Percentiles rank a stretch among this genome's conserved stretches.
These are phyloP conservation scores for Amphipoea oculea DNA, from an alignment of 2,888 invertebrate species.

Conservation along the genomic window DNA sequence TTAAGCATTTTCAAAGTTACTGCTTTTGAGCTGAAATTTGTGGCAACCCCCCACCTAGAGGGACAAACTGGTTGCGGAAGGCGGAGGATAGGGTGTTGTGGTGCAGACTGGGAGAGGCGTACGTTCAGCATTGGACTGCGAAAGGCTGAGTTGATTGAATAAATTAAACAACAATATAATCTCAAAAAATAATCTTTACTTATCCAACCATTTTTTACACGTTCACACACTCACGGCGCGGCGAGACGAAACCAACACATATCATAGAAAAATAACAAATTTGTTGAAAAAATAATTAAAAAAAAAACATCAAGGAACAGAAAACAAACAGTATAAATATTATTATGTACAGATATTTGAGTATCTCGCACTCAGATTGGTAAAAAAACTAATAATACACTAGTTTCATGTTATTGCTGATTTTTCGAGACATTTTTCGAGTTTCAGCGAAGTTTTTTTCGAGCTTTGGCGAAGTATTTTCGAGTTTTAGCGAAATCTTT, in stretches of 20 bases:
- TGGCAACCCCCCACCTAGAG: no score
- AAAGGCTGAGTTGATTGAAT: neutral
- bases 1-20: no score
- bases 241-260: slow-evolving; percentile 62
- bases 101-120: no score
- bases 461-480: neutral
- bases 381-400: slow-evolving; percentile 60
- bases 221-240: slow-evolving; percentile 55
- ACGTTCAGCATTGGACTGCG: neutral
- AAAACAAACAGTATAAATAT: slow-evolving; percentile 76
- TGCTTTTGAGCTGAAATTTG: no score
- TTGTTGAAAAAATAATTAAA: slow-evolving; percentile 54
- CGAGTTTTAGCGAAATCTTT: neutral
- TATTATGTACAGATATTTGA: slow-evolving; percentile 77
- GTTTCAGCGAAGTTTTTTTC: neutral
- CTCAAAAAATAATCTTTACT: slow-evolving; percentile 74
- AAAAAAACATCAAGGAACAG: slow-evolving; percentile 66
- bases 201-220: slow-evolving; percentile 72
- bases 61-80: neutral
- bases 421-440: slow-evolving; percentile 34
- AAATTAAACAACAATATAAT: slow-evolving; percentile 55
- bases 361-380: slow-evolving; percentile 63
- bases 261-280: slow-evolving; percentile 67
- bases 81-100: no score
- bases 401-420: slow-evolving; percentile 53